Percentiles rank a stretch among this genome's conserved stretches.
Evolutionary conservation across 2,113 vertebrate species (phyloP).

Genomic region (Lasiurus borealis): DNA sequence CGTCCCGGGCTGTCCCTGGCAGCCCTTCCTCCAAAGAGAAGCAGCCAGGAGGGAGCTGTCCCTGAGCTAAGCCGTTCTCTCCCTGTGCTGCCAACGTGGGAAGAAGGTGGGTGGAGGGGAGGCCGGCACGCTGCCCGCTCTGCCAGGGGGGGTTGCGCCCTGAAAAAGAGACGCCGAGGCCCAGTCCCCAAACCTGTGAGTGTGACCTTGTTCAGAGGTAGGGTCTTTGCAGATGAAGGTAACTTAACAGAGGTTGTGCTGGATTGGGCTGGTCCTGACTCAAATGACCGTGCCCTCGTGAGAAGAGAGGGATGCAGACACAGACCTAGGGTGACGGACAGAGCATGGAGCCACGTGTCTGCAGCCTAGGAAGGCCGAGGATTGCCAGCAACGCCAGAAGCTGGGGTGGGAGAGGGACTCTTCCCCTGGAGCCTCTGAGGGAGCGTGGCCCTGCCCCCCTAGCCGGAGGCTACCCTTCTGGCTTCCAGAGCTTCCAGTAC

Average conservation of each 20-base stretch:
- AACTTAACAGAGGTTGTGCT: fast-evolving
- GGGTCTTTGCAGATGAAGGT: background rate
- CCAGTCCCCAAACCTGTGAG: background rate
- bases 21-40: fast-evolving
- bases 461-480: background rate
- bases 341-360: background rate
- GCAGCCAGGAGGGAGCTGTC: background rate
- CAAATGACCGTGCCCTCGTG: background rate
- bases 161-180: background rate
- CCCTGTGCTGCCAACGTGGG: background rate
- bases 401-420: fast-evolving
- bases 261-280: background rate
- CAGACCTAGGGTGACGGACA: background rate
- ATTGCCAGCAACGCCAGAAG: no score
- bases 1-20: background rate
- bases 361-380: no score
- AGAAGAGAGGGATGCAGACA: background rate
- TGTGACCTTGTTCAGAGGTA: background rate
- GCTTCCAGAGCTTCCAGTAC: background rate
- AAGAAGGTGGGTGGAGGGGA: background rate
- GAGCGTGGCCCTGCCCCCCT: no score
- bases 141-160: background rate
- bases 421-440: background rate
- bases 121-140: background rate
- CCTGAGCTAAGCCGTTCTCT: background rate